Evolutionary conservation across 2,888 invertebrate species (phyloP), one percentile per base, ranked within the genome.

Genomic region (Pherbina coryleti): DNA sequence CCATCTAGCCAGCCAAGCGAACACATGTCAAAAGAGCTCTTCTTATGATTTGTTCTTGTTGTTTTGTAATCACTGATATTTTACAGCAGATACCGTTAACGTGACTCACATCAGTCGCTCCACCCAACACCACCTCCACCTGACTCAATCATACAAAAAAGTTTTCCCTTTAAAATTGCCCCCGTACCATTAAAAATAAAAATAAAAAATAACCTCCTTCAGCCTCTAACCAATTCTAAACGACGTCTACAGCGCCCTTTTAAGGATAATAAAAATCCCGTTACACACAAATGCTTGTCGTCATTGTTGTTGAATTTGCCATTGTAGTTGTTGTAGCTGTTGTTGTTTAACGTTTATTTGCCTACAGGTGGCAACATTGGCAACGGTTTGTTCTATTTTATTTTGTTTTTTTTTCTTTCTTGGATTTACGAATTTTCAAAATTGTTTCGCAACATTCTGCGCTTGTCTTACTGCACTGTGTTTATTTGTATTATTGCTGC

Each of bases 311-410:
- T 19, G 34, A 51, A 9, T 17, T n/a, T 37, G 5, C 19, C 9
- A 22, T 69, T 19, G 5, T 19, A 37, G 25, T 64, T 51, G 9
- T 49, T 64, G 2, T 66, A n/a, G 60, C 31, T 75, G 17, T 51
- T 66, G 14, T 66, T 62, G 31, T 49, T 53, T 53, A 53, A 7
- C 64, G 37, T 67, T 31, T 69, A 76, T 76, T 76, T 76, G 76
- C 76, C 76, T 76, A 76, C 57, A 76, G 76, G 76, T 76, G 76
- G 69, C 51, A 67, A 53, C 25, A 67, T 49, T 37, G 49, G n/a
- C 11, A 14, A 22, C 5, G 5, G n/a, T 25, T 28, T 55, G n/a
- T n/a, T n/a, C n/a, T n/a, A n/a, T n/a, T n/a, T n/a, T n/a, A n/a
- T 19, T 1, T 19, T n/a, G 1, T 25, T 60, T 25, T 60, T 28